Conservation (phyloP, 1,140 invertebrate genomes). For the Diuraphis noxia region DNA sequence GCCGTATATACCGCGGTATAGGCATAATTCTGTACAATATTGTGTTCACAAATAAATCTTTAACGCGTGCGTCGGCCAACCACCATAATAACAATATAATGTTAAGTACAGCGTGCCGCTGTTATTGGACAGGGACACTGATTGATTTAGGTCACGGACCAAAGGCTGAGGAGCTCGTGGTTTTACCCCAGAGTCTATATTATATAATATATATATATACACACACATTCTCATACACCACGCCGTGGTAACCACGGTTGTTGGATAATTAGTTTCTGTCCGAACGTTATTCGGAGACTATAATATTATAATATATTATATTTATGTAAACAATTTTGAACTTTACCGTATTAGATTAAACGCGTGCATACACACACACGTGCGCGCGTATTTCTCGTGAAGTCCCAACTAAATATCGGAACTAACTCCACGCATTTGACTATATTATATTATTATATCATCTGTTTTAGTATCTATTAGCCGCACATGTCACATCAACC, state of each 20-base stretch:
- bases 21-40: neutral
- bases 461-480: neutral
- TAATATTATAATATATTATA: neutral
- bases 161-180: neutral
- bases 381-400: neutral
- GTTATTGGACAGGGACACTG: constrained; percentile 26
- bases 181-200: neutral
- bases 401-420: neutral
- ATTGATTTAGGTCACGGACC: constrained; percentile 26
- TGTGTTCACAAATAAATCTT: neutral
- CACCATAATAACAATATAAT: neutral
- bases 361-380: no score
- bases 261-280: constrained; percentile 32
- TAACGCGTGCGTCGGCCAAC: neutral
- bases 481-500: neutral
- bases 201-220: neutral
- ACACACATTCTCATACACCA: neutral
- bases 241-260: no score
- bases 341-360: neutral
- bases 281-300: neutral
- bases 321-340: constrained; percentile 11
- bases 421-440: neutral
- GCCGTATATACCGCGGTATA: neutral
- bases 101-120: neutral
- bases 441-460: neutral